Base-by-base conservation (phyloP, 2,888 invertebrate species). In the Cancer borealis region DNA sequence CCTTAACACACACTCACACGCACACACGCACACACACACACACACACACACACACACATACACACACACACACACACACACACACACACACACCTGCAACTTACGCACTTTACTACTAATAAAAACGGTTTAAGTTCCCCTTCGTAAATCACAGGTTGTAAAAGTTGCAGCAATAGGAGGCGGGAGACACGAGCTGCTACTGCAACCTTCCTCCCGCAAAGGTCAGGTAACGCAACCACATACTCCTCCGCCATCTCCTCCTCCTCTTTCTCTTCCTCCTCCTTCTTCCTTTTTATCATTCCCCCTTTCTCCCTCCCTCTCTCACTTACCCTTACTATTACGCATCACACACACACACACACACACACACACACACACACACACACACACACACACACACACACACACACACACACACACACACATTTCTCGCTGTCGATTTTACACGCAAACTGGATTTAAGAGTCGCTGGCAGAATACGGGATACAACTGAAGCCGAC, bases 301-400 rank as follows among this genome's bases (percentile, higher is more conserved):
- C 79, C 30, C 30, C 26, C 79, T 12, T 79, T 5, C 79, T 79
- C 12, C 79, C 79, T 30, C 79, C n/a, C 79, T 10, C 79, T 26
- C 79, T 8, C 79, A 26, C 26, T 8, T 26, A 6, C 26, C n/a
- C 79, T 8, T 6, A 30, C 79, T 26, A 5, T 4, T 26, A 79
- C 79, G 12, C 79, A 79, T 26, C 60, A 66, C 60, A 66, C 60
- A 66, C 60, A 66, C 79, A 26, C 79, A n/a, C 79, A 26, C 79
- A n/a, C n/a, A 26, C 26, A 79, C 79, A n/a, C 26, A n/a, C n/a
- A 8, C 12, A 79, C 79, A 79, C 79, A 30, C 79, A 79, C 79
- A 79, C 79, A 79, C 79, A 79, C 79, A 79, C 79, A 79, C 30
- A 79, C 79, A 79, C 79, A 79, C 26, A 79, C 79, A 79, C 79